A percentile compares a stretch with the other conserved stretches of the same genome.
Evolutionary conservation across 2,888 invertebrate genomes (phyloP).

Genomic region (Netelia melanura): DNA sequence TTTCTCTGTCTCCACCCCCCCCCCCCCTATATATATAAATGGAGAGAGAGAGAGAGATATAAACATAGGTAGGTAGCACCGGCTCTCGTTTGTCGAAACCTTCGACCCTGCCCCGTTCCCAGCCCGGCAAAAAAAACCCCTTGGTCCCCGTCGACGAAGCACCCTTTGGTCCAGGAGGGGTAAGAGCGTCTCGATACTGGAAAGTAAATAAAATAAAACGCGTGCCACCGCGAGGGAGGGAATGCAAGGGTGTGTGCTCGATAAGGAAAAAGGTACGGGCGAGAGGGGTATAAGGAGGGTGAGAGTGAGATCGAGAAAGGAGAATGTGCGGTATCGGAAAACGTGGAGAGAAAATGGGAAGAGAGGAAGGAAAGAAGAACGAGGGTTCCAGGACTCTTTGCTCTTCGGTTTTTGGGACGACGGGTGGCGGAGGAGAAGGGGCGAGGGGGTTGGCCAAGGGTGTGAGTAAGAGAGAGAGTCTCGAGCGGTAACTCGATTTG

Average conservation of each 20-base stretch:
- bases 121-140: not conserved
- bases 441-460: not conserved
- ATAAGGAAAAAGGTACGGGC: not conserved
- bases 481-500: conserved; percentile 81
- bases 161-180: not conserved
- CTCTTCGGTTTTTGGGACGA: conserved; percentile 9
- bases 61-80: not conserved
- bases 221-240: conserved; percentile 30
- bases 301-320: conserved; percentile 44
- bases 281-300: conserved; percentile 7
- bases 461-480: conserved; percentile 67
- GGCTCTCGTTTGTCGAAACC: conserved; percentile 38
- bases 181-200: conserved; percentile 56
- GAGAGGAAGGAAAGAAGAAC: conserved; percentile 63
- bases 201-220: conserved; percentile 60
- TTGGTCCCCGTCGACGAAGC: conserved; percentile 17
- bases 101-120: conserved; percentile 20
- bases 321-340: conserved; percentile 53
- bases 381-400: conserved; percentile 5
- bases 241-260: conserved; percentile 3
- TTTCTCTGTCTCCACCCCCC: too few species aligned
- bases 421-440: conserved; percentile 39
- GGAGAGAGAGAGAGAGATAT: not conserved
- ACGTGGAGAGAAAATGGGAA: conserved; percentile 35
- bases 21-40: too few species aligned